Conservation (phyloP, 35 echinoderm and acorn worm genomes). For the Acanthaster planci region DNA sequence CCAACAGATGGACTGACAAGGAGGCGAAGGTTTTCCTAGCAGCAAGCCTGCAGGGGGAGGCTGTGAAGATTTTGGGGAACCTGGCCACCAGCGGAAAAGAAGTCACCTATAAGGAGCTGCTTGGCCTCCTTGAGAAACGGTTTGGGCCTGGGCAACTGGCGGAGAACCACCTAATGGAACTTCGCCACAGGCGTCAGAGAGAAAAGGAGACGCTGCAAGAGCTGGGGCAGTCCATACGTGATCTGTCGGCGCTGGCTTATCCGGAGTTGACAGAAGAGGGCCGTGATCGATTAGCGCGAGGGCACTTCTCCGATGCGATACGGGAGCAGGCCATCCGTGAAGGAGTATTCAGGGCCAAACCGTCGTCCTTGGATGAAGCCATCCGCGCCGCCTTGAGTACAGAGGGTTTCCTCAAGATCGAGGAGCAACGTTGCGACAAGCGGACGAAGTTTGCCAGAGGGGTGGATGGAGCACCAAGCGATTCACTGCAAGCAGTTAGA, state of each 20-base stretch:
- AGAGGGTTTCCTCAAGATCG: constrained; percentile 29
- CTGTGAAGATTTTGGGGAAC: no score
- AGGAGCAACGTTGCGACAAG: not conserved
- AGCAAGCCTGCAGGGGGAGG: no score
- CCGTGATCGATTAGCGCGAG: not conserved
- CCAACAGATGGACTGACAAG: no score
- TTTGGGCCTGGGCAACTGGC: constrained; percentile 42
- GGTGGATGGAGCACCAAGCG: no score
- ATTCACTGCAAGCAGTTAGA: no score
- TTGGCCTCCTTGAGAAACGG: not conserved
- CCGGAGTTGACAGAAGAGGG: not conserved
- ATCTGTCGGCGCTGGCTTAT: constrained; percentile 3
- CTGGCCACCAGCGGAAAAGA: no score
- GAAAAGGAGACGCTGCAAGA: constrained; percentile 17
- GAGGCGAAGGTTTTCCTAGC: no score
- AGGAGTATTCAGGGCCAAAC: constrained; percentile 5
- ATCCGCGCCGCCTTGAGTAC: constrained; percentile 9
- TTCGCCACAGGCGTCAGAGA: constrained; percentile 12
- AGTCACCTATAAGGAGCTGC: no score
- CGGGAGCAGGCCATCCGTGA: not conserved
- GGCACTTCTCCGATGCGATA: constrained; percentile 21
- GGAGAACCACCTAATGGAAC: constrained; percentile 37
- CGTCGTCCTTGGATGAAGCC: no score
- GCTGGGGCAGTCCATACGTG: constrained; percentile 8
- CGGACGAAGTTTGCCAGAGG: no score